These are phyloP conservation scores for Xiphias gladius DNA, from an alignment of 2,113 vertebrate genomes.

Conservation along the genomic window DNA sequence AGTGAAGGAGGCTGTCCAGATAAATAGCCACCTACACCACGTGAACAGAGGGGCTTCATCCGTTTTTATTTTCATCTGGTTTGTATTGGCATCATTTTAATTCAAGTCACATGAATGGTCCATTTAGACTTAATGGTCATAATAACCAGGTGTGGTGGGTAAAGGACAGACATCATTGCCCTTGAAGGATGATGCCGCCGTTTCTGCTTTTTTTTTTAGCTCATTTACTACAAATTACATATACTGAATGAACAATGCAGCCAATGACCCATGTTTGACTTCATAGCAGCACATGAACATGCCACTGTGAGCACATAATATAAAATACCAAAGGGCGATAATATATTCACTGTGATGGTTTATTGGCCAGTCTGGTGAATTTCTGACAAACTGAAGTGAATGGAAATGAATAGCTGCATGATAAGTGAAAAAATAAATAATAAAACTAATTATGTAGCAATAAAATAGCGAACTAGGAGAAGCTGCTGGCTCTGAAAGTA, in stretches of 20 bases:
- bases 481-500: neutral
- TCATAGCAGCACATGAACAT: neutral
- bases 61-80: conserved; percentile 19
- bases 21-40: conserved; percentile 16
- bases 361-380: too few relatives aligned
- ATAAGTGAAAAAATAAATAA: neutral
- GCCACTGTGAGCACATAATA: neutral
- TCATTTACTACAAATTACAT: conserved; percentile 24
- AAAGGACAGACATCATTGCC: conserved; percentile 40
- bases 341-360: neutral
- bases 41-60: neutral
- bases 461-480: neutral
- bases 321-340: neutral
- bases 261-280: conserved; percentile 1
- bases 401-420: neutral
- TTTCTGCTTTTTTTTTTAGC: conserved; percentile 25
- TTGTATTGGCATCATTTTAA: conserved; percentile 32
- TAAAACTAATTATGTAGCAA: neutral
- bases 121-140: conserved; percentile 33
- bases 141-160: conserved; percentile 41
- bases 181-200: conserved; percentile 28
- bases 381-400: neutral
- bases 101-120: conserved; percentile 35
- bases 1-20: conserved; percentile 10
- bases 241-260: neutral